Base-by-base conservation (phyloP, 1,140 invertebrate species). In the Hestina assimilis region DNA sequence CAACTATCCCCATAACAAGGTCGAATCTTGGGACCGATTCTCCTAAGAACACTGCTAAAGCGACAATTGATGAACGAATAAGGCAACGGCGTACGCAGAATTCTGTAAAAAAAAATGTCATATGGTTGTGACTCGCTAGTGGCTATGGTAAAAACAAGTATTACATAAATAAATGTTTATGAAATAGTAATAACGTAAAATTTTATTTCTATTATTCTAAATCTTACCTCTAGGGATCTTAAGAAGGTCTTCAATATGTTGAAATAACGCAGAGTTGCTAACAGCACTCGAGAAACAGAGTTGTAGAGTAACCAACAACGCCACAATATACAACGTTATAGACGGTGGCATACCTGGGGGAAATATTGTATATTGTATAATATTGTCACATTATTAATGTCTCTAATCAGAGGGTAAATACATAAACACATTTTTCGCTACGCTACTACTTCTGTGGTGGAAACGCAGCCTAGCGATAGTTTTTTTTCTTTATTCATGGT, bases 1-100 rank as follows among this genome's bases (percentile, higher is more conserved):
- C 94, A 3, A 98, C 92, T 2, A 98, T 86, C 19, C 96, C 92
- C 92, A 98, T 94, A 1, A 98, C 93, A n/a, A 96, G 89, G 59
- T 97, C 96, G 75, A 98, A 98, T 60, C 93, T 90, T 0, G 97
- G 96, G 0, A 98, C 92, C 2, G 93, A 92, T 86, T 96, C 94
- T 0, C 93, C 96, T 3, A 97, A 86, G 12, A 96, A 92, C 3
- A 97, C 92, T 0, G 93, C 93, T 0, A 94, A 56, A 0, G 92
- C 89, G 8, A 96, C 90, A 1, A 97, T 83, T 0, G 89, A 74
- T 1, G 95, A 94, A 26, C 97, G 90, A 12, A 96, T 78, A 0
- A 94, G 77, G 47, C 94, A 94, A 4, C 97, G 90, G 72, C 93
- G 94, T 78, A 92, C 91, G 46, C 92, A 93, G 69, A 98, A 97